Base-by-base conservation (phyloP, 2,113 vertebrate species). In the Melospiza melodia region DNA sequence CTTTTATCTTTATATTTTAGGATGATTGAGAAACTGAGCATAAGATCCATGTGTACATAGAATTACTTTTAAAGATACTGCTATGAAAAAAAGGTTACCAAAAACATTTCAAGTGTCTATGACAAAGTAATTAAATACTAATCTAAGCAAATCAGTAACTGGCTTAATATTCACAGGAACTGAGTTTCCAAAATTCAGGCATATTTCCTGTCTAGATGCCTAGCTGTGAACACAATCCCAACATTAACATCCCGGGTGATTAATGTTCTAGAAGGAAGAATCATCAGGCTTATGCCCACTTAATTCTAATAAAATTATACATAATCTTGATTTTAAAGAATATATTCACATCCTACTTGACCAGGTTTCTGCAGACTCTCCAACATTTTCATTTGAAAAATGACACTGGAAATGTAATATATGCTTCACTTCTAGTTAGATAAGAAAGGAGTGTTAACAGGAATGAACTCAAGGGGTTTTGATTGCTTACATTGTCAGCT, bases 401-500 rank as follows among this genome's bases (percentile, higher is more conserved):
- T 24, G 6, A 9, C 49, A 67, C 48, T 76, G 33, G 16, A 68
- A 85, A 30, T 69, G 66, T n/a, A 93, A 61, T 15, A 14, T n/a
- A 35, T 74, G n/a, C 18, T 69, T 95, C 46, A 58, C 57, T 18
- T 71, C 37, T 73, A 24, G 27, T 61, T 22, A 46, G 72, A 28
- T 23, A 78, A 75, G 84, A 58, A 63, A 74, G 25, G 12, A 61
- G 89, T 31, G 5, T 24, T 61, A 80, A 63, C 20, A 75, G 25
- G 44, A 39, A 69, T 58, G 67, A 74, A 39, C 52, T 82, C 3
- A 1, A 5, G 23, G 5, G 5, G 31, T 21, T 80, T 86, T 72
- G 57, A 23, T 41, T 52, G 31, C 5, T 54, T 81, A 51, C 89
- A 54, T 93, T 96, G 92, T 43, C 84, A 99, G 99, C 89, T 99